These are phyloP conservation scores for Tretioscincus oriximinensis DNA, from an alignment of 2,113 vertebrate species.

Conservation along the genomic window DNA sequence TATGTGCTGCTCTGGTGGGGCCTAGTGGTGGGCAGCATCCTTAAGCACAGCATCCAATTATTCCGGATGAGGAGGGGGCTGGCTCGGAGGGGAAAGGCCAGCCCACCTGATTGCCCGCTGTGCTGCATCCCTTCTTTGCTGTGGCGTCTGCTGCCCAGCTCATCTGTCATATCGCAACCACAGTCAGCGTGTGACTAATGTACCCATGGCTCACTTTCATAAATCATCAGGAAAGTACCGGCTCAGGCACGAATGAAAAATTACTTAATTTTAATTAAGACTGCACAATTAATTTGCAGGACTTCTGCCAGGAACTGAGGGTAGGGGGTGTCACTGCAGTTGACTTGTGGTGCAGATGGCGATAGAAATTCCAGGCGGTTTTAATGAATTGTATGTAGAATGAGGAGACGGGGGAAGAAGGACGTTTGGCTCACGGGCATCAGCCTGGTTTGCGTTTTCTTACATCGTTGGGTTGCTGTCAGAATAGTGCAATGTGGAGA, in stretches of 20 bases:
- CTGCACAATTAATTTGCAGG: slow-evolving; percentile 51
- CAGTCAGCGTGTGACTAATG: slow-evolving; percentile 43
- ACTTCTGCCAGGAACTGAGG: slow-evolving; percentile 24
- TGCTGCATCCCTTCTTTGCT: neutral
- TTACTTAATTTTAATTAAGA: slow-evolving; percentile 60
- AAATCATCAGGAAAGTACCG: slow-evolving; percentile 43
- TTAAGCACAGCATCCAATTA: neutral
- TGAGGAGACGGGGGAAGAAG: neutral
- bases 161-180: slow-evolving; percentile 34
- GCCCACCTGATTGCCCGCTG: neutral
- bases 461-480: neutral
- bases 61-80: neutral
- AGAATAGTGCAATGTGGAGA: neutral
- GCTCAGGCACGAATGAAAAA: slow-evolving; percentile 47
- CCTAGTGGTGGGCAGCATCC: neutral
- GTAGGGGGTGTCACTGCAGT: neutral
- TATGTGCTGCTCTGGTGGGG: neutral
- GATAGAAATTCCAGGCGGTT: slow-evolving; percentile 2
- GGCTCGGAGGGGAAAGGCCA: neutral
- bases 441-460: neutral
- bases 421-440: neutral
- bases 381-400: neutral
- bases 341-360: neutral
- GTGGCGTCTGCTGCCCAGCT: slow-evolving; percentile 13
- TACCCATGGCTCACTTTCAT: slow-evolving; percentile 47